These are phyloP conservation scores for Thymelicus lineola DNA, from an alignment of 2,888 invertebrate genomes.

Conservation along the genomic window DNA sequence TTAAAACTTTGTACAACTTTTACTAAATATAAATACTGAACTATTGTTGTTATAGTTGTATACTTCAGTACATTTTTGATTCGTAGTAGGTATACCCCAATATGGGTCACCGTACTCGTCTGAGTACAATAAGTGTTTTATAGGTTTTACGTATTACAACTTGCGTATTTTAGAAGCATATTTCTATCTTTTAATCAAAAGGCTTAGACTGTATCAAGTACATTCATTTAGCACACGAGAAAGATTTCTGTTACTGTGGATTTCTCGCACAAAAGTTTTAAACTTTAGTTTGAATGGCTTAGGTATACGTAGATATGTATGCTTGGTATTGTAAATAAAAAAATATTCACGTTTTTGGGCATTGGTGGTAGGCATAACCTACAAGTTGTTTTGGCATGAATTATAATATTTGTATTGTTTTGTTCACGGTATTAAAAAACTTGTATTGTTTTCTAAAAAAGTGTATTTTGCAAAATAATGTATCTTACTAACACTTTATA, in stretches of 20 bases:
- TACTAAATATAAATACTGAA: conserved; percentile 3
- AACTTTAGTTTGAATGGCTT: too few relatives aligned
- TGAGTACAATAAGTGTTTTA: background rate
- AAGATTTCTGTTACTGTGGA: background rate
- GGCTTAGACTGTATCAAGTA: conserved; percentile 33
- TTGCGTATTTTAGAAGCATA: conserved; percentile 27
- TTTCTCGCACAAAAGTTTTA: too few relatives aligned
- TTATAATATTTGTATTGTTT: too few relatives aligned
- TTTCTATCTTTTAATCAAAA: conserved; percentile 13
- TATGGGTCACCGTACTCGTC: background rate
- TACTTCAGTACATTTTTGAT: background rate
- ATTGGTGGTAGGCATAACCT: too few relatives aligned
- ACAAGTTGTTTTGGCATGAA: too few relatives aligned
- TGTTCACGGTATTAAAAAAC: too few relatives aligned
- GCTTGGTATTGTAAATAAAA: too few relatives aligned
- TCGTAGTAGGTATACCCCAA: too few relatives aligned
- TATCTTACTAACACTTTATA: conserved; percentile 8
- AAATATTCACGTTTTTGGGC: too few relatives aligned
- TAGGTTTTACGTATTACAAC: conserved; percentile 5
- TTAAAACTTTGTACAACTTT: background rate
- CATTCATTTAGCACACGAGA: background rate
- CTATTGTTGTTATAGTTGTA: conserved; percentile 3
- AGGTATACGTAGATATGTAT: too few relatives aligned
- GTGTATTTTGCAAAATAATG: too few relatives aligned
- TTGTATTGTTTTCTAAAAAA: too few relatives aligned